A percentile compares a stretch with the other conserved stretches of the same genome.
These are phyloP conservation scores for Eledona agricola DNA, from an alignment of 2,888 invertebrate species.

Conservation along the genomic window DNA sequence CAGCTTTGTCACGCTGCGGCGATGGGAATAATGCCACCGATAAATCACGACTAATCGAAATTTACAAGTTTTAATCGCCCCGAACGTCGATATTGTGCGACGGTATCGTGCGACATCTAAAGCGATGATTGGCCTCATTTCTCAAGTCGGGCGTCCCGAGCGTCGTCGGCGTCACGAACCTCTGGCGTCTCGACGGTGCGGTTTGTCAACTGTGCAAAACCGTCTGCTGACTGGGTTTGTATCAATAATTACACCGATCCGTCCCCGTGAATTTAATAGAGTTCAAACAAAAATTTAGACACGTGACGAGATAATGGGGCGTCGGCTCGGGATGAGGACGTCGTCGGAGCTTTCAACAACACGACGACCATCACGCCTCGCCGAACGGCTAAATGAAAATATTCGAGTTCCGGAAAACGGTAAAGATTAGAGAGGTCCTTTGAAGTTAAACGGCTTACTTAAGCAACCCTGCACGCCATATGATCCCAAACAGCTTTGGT, in stretches of 20 bases:
- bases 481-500: conserved; percentile 44
- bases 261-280: conserved; percentile 16
- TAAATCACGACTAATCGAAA: conserved; percentile 42
- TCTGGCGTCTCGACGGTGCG: conserved; percentile 39
- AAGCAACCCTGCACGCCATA: conserved; percentile 10
- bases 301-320: conserved; percentile 52
- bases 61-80: background rate
- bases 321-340: conserved; percentile 50
- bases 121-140: conserved; percentile 47
- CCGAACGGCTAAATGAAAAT: conserved; percentile 10
- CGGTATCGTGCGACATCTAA: no score
- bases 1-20: conserved; percentile 49
- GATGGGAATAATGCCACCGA: conserved; percentile 43
- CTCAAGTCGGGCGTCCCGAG: conserved; percentile 39
- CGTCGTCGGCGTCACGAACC: conserved; percentile 37
- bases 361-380: conserved; percentile 1
- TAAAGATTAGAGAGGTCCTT: conserved; percentile 11
- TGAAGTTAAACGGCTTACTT: conserved; percentile 32
- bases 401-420: conserved; percentile 20
- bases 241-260: conserved; percentile 43
- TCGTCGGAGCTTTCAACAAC: conserved; percentile 26
- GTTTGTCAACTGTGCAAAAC: conserved; percentile 51
- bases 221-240: conserved; percentile 43
- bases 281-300: conserved; percentile 50
- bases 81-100: conserved; percentile 4